Evolutionary conservation across 1,140 invertebrate species (phyloP).

Genomic region (Nymphalis io): DNA sequence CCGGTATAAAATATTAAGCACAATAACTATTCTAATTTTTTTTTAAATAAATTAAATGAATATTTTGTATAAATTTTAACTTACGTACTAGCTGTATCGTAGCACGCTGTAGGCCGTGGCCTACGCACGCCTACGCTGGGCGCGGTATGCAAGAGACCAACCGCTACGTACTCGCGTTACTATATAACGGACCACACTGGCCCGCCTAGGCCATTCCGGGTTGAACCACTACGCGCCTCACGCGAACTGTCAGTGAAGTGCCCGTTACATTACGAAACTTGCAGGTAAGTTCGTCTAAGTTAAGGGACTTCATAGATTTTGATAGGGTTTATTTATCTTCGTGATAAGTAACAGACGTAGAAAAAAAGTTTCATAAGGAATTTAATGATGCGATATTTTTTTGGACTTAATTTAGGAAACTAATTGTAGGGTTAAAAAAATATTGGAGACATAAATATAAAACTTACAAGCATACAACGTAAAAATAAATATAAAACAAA

Average conservation of each 20-base stretch:
- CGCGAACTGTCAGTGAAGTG: constrained; percentile 51
- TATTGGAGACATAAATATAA: too few relatives aligned
- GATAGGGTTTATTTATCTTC: background rate
- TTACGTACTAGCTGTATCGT: constrained; percentile 18
- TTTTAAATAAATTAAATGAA: background rate
- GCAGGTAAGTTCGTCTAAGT: constrained; percentile 54
- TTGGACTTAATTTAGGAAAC: too few relatives aligned
- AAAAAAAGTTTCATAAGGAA: background rate
- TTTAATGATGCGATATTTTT: too few relatives aligned
- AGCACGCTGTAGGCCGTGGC: constrained; percentile 50
- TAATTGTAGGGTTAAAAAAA: too few relatives aligned
- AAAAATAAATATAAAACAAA: background rate
- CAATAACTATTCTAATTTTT: background rate
- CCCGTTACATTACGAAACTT: constrained; percentile 47
- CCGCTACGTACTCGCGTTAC: constrained; percentile 51
- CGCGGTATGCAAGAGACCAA: constrained; percentile 65
- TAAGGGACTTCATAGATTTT: background rate
- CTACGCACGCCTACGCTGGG: constrained; percentile 75
- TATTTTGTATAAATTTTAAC: background rate
- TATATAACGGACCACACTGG: constrained; percentile 57
- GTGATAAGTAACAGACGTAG: background rate
- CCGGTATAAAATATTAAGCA: too few relatives aligned
- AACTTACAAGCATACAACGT: too few relatives aligned
- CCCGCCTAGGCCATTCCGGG: constrained; percentile 54
- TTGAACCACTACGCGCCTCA: constrained; percentile 50